These are phyloP conservation scores for Parus major DNA, from an alignment of 2,113 vertebrate species.

Conservation along the genomic window DNA sequence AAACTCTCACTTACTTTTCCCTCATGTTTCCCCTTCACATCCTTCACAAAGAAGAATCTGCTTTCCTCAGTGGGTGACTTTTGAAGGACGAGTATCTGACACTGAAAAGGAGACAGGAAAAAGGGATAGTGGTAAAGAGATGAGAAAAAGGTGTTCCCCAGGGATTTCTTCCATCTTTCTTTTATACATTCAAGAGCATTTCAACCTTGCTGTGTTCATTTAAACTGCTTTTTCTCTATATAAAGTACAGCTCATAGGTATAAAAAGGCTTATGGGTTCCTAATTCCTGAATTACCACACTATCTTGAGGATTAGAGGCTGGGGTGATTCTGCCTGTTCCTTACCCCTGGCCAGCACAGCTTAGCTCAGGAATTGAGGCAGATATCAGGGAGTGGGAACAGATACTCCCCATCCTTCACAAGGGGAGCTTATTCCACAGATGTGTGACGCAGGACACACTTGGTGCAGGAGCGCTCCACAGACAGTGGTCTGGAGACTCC, in stretches of 20 bases:
- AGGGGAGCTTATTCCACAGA: background rate
- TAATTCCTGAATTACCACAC: background rate
- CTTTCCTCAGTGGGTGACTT: background rate
- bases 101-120: background rate
- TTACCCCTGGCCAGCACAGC: background rate
- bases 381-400: background rate
- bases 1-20: background rate
- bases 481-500: background rate
- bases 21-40: background rate
- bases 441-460: fast-evolving
- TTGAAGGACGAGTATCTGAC: background rate
- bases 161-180: background rate
- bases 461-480: fast-evolving
- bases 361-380: background rate
- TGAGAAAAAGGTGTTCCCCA: background rate
- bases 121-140: background rate
- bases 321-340: background rate
- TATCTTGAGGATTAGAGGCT: background rate
- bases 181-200: background rate
- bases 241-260: background rate
- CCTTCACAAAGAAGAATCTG: background rate
- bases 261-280: background rate
- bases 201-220: background rate
- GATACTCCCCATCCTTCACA: background rate
- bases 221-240: background rate